phyloP scores from a whole-genome alignment of 2,888 invertebrate genomes.

The Diarsia mendica region DNA sequence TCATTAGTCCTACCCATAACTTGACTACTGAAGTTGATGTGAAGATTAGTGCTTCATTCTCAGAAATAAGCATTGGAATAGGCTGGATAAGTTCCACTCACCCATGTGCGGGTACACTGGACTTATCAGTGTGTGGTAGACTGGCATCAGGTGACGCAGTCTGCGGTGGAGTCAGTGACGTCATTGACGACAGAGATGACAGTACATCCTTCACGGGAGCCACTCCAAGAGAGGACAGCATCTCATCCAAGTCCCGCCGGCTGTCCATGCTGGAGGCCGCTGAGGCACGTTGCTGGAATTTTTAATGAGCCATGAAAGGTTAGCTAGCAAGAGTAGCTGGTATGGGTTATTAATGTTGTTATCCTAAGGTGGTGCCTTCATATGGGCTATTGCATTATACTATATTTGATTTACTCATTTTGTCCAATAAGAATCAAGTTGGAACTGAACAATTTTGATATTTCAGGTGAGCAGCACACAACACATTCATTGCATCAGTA shows the following conservation, averaged over 20 bases:
- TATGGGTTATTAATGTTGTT: background rate
- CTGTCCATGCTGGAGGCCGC: slow-evolving; percentile 87
- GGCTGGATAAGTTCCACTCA: slow-evolving; percentile 63
- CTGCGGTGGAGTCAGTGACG: slow-evolving; percentile 95
- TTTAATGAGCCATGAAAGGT: background rate
- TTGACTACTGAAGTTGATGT: background rate
- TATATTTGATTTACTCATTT: too few relatives aligned
- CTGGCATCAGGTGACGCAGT: slow-evolving; percentile 95
- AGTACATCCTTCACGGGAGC: slow-evolving; percentile 96
- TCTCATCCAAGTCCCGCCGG: slow-evolving; percentile 94
- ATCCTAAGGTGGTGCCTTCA: background rate
- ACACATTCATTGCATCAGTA: too few relatives aligned
- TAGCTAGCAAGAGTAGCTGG: background rate
- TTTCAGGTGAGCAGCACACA: too few relatives aligned
- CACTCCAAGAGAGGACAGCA: slow-evolving; percentile 96
- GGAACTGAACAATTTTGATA: background rate
- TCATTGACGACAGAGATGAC: slow-evolving; percentile 95
- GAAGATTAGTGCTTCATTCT: background rate
- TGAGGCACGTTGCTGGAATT: slow-evolving; percentile 86
- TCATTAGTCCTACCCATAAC: background rate
- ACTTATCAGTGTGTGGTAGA: slow-evolving; percentile 91
- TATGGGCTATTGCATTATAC: background rate
- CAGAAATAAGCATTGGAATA: background rate
- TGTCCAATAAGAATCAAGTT: slow-evolving; percentile 3
- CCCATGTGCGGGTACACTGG: slow-evolving; percentile 87